Base-by-base conservation (phyloP, 2,888 invertebrate species). In the Cheilosia soror region DNA sequence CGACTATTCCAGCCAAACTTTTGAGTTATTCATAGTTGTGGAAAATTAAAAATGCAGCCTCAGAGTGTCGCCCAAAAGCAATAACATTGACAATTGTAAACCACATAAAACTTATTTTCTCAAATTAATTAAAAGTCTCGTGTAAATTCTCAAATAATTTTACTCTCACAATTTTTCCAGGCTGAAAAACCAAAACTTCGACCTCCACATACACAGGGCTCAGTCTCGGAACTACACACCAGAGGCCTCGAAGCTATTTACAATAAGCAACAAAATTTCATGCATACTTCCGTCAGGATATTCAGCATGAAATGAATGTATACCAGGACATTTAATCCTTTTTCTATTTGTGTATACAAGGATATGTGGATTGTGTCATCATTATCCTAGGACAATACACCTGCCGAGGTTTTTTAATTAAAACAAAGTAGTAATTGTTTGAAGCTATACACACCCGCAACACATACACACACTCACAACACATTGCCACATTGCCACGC, bases 391-490 rank as follows among this genome's bases (percentile, higher is more conserved):
- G 82, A 79, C 72, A 83, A 83, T 78, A 73, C 73, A 84, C 83
- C 83, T 79, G 79, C 37, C 57, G 79, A 79, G 78, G 78, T 79
- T 75, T 84, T 20, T 73, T 84, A 79, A 84, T 84, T 84, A 84
- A 84, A 84, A 79, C 79, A 79, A 84, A 84, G 79, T 84, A 84
- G 78, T 72, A 72, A 83, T 83, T 78, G 82, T 83, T 83, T 72
- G 55, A 62, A 66, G 49, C 66, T 53, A 42, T 58, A 49, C 60
- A 51, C 27, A 58, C 31, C 42, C 57, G 47, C 47, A 58, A 29
- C 7, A 53, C 31, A 47, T 15, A 25, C 15, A 40, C 31, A 40
- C 7, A 37, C 42, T 42, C 62, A 31, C 31, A 42, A 31, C 31
- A 42, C 13, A 20, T 47, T 27, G 49, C 31, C 42, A 57, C 53